A percentile compares a stretch with the other conserved stretches of the same genome.
phyloP scores from a whole-genome alignment of 2,113 vertebrate genomes.

The Dascyllus trimaculatus region DNA sequence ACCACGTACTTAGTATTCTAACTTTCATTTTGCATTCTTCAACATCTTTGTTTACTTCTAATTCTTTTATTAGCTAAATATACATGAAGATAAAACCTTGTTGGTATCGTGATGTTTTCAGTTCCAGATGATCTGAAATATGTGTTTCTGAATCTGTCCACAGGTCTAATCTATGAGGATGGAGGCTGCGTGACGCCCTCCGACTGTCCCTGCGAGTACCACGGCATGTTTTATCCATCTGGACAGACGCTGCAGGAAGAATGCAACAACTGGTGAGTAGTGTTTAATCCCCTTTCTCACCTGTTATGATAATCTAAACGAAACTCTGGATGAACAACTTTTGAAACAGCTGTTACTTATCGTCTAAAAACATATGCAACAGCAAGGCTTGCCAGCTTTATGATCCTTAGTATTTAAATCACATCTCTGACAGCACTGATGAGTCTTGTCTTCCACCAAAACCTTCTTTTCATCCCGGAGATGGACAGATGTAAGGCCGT shows the following conservation, averaged over 20 bases:
- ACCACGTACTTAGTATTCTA: too few species aligned
- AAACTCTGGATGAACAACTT: background rate
- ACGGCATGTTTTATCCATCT: constrained; percentile 85
- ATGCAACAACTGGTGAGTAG: constrained; percentile 92
- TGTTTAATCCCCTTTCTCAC: background rate
- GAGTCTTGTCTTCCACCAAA: too few species aligned
- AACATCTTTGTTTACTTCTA: too few species aligned
- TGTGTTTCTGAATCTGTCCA: background rate
- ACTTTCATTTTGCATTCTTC: background rate
- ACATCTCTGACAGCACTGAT: too few species aligned
- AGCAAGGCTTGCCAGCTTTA: too few species aligned
- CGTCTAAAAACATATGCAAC: too few species aligned
- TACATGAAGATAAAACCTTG: background rate
- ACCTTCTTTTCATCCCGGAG: too few species aligned
- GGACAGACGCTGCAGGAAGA: constrained; percentile 92
- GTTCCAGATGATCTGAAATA: too few species aligned
- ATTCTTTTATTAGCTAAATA: too few species aligned
- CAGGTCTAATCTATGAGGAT: constrained; percentile 93
- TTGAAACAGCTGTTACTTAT: background rate
- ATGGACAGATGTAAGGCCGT: background rate
- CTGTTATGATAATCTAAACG: too few species aligned
- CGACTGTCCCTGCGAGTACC: constrained; percentile 95
- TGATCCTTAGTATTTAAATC: too few species aligned
- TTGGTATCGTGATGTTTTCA: too few species aligned
- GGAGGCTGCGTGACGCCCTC: constrained; percentile 88